phyloP scores from a whole-genome alignment of 2,797 vertebrate genomes.

The Tiaroga cobitis region DNA sequence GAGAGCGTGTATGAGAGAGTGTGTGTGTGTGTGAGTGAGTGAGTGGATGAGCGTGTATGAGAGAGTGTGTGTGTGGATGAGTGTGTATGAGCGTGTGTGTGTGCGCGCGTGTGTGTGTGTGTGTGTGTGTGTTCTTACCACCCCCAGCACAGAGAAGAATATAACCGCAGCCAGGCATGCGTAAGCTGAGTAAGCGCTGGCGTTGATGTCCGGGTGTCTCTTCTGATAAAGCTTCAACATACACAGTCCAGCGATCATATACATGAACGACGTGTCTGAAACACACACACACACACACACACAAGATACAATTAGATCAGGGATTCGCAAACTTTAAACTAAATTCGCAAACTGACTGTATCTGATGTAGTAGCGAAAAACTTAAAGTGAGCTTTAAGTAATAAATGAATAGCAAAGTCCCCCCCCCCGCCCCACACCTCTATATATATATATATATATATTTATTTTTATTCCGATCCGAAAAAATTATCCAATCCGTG shows the following conservation, averaged over 20 bases:
- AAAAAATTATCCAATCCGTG: too few relatives aligned
- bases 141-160: conserved; percentile 96
- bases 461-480: too few relatives aligned
- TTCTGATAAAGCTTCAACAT: conserved; percentile 99
- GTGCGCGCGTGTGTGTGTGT: neutral
- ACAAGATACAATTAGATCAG: neutral
- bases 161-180: conserved; percentile 94
- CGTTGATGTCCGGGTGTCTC: conserved; percentile 96
- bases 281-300: conserved; percentile 14
- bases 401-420: too few relatives aligned
- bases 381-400: too few relatives aligned
- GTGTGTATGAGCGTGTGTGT: accelerated
- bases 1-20: too few relatives aligned
- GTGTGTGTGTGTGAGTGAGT: too few relatives aligned
- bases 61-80: neutral
- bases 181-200: conserved; percentile 95
- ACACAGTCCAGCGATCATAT: conserved; percentile 97
- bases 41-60: too few relatives aligned
- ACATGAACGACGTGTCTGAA: conserved; percentile 98
- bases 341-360: too few relatives aligned
- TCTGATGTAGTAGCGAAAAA: too few relatives aligned
- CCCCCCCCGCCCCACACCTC: too few relatives aligned
- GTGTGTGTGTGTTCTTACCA: conserved; percentile 78
- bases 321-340: neutral
- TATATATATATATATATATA: too few relatives aligned